Conservation (phyloP, 2,797 vertebrate species). For the Silurus lanzhouensis region DNA sequence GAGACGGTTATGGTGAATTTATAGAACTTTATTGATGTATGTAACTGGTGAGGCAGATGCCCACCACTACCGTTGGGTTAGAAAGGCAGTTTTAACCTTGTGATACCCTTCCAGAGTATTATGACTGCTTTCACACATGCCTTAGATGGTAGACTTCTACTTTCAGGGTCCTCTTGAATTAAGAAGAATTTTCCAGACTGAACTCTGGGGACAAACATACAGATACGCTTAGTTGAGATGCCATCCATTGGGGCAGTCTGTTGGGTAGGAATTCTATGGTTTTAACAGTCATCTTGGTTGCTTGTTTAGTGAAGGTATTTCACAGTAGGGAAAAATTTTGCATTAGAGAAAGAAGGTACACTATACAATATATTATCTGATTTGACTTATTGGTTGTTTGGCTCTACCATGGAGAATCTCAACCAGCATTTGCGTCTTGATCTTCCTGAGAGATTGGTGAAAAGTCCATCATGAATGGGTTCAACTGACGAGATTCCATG, state of each 20-base stretch:
- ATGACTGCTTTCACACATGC: neutral
- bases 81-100: neutral
- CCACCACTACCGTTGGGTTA: neutral
- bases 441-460: neutral
- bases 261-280: neutral
- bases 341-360: neutral
- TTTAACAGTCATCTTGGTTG: neutral
- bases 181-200: neutral
- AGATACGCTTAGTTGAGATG: too few species aligned
- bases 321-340: neutral
- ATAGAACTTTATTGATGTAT: neutral
- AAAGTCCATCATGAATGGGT: neutral
- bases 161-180: neutral
- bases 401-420: neutral
- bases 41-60: neutral
- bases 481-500: neutral
- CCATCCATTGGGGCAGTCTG: neutral
- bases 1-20: neutral
- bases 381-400: neutral
- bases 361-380: neutral
- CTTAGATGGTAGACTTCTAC: neutral
- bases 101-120: neutral
- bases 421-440: neutral
- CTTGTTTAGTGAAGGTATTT: neutral
- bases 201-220: too few species aligned